These are phyloP conservation scores for Eulemur rubriventer DNA, from an alignment of 2,797 vertebrate genomes.

Conservation along the genomic window DNA sequence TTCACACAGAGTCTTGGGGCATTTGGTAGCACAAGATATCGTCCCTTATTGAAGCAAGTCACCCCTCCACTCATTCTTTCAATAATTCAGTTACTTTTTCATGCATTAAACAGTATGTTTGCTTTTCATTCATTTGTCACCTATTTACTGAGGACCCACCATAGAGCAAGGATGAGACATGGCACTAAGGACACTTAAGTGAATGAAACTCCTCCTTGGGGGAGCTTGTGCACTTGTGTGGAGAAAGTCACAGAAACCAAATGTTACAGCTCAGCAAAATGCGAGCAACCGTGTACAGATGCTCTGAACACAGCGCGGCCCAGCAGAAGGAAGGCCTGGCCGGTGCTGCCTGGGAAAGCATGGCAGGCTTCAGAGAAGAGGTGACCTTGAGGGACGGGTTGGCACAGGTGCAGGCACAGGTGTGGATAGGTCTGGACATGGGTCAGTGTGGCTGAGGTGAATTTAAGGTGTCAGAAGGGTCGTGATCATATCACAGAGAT, in stretches of 20 bases:
- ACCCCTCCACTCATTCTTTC: neutral
- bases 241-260: neutral
- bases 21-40: neutral
- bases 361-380: neutral
- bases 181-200: neutral
- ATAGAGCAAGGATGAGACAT: neutral
- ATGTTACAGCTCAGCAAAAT: neutral
- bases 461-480: neutral
- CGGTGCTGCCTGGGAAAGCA: neutral
- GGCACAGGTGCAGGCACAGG: neutral
- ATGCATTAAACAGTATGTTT: neutral
- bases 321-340: neutral
- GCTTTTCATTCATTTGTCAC: neutral
- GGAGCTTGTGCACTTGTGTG: neutral
- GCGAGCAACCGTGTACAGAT: neutral
- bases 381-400: neutral
- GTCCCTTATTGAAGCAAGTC: neutral
- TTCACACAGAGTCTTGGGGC: too few relatives aligned
- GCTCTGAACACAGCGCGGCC: neutral
- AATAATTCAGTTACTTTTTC: neutral
- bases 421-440: rapidly evolving
- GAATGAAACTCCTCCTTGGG: neutral
- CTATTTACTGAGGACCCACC: neutral
- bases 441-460: neutral
- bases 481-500: neutral